phyloP scores from a whole-genome alignment of 2,113 vertebrate genomes.

The Ceratotherium simum region DNA sequence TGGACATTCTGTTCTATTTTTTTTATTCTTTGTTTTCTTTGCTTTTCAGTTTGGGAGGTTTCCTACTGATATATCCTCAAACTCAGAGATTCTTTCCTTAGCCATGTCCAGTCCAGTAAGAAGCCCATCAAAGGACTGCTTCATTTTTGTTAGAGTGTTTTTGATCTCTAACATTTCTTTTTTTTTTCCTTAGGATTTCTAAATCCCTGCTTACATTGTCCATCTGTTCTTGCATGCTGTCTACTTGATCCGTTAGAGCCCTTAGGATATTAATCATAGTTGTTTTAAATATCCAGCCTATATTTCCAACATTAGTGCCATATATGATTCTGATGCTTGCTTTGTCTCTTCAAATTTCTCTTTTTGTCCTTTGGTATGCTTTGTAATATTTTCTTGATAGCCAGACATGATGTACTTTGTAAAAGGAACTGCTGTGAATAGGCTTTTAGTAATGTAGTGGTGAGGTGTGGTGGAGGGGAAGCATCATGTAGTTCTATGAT shows the following conservation, averaged over 20 bases:
- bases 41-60: neutral
- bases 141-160: neutral
- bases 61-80: neutral
- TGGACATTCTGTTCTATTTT: neutral
- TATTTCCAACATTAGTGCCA: neutral
- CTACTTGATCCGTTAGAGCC: neutral
- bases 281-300: neutral
- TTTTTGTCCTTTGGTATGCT: neutral
- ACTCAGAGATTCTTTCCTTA: neutral
- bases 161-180: neutral
- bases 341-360: neutral
- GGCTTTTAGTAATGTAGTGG: neutral
- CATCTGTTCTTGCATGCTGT: neutral
- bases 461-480: neutral
- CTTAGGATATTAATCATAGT: neutral
- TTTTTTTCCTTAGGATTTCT: neutral
- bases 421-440: neutral
- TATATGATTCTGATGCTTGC: neutral
- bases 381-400: neutral
- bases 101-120: neutral
- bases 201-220: neutral
- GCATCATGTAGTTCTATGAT: too few species aligned
- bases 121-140: neutral
- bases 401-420: neutral
- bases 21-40: neutral